These are phyloP conservation scores for Noctuana brunneofusca DNA, from an alignment of 2,888 invertebrate genomes.

Conservation along the genomic window DNA sequence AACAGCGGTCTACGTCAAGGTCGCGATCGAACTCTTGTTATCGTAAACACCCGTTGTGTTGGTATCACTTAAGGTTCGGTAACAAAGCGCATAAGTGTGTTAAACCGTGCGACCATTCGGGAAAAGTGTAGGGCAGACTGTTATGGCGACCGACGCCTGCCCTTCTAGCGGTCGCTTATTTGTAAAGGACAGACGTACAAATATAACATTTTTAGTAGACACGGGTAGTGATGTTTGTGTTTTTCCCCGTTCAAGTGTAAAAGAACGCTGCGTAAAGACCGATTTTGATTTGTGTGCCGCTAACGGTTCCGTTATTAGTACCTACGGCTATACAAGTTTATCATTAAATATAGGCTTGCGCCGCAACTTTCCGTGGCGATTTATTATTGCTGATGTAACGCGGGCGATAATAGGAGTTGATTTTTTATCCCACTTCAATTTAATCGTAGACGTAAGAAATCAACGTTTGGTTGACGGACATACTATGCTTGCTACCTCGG, in stretches of 20 bases:
- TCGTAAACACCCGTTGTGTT: not conserved
- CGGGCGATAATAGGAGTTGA: conserved; percentile 46
- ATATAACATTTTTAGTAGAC: not conserved
- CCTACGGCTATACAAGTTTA: conserved; percentile 5
- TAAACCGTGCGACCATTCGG: conserved; percentile 6
- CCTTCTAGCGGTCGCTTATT: not conserved
- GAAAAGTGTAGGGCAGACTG: conserved; percentile 3
- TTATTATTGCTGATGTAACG: conserved; percentile 44
- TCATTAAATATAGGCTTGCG: conserved; percentile 43
- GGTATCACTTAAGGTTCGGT: not conserved
- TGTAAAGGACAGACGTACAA: not conserved
- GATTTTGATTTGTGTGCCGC: conserved; percentile 1
- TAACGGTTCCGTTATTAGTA: conserved; percentile 6
- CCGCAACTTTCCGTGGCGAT: conserved; percentile 42
- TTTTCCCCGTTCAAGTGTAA: not conserved
- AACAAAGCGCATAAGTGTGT: conserved; percentile 1
- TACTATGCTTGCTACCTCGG: conserved; percentile 1
- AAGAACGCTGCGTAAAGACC: conserved; percentile 5
- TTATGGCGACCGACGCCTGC: conserved; percentile 12
- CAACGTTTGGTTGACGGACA: not conserved
- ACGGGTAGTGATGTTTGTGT: conserved; percentile 2
- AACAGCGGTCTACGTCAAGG: not conserved
- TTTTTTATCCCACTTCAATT: conserved; percentile 43
- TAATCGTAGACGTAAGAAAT: conserved; percentile 46
- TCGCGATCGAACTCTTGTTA: not conserved